Evolutionary conservation across 2,797 vertebrate genomes (phyloP).

Genomic region (Paedocypris micromegethes): DNA sequence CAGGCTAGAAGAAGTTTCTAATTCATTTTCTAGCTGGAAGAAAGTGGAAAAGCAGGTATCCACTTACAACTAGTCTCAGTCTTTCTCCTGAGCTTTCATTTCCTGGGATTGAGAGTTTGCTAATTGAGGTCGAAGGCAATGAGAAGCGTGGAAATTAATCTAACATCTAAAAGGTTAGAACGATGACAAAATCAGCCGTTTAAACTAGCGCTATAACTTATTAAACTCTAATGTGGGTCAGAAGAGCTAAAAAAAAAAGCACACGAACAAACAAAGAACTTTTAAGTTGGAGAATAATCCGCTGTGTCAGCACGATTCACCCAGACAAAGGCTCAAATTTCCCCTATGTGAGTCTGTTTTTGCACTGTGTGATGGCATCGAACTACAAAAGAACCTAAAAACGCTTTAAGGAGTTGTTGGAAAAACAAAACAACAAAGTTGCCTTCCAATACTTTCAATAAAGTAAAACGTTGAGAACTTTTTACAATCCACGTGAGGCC

Average conservation of each 20-base stretch:
- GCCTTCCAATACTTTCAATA: constrained; percentile 8
- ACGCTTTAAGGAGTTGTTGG: no score
- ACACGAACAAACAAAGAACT: neutral
- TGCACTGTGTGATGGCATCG: no score
- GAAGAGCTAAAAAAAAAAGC: constrained; percentile 15
- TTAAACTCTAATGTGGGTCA: constrained; percentile 39
- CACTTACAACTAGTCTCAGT: constrained; percentile 46
- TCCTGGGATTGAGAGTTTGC: constrained; percentile 54
- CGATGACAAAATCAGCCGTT: constrained; percentile 58
- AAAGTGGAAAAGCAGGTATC: constrained; percentile 50
- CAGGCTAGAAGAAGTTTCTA: constrained; percentile 42
- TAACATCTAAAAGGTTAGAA: constrained; percentile 60
- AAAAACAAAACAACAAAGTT: constrained; percentile 32
- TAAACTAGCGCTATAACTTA: constrained; percentile 56
- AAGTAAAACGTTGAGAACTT: constrained; percentile 2
- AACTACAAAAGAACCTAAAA: no score
- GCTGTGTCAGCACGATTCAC: neutral
- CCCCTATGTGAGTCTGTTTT: no score
- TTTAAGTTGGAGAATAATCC: constrained; percentile 1
- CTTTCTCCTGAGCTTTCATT: constrained; percentile 49
- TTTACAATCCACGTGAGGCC: constrained; percentile 7
- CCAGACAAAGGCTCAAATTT: no score
- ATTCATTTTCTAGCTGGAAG: constrained; percentile 52
- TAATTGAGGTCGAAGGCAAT: constrained; percentile 67
- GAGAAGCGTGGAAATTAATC: constrained; percentile 52